A percentile compares a stretch with the other conserved stretches of the same genome.
These are phyloP conservation scores for Paramormyrops kingsleyae DNA, from an alignment of 2,113 vertebrate species.

Conservation along the genomic window DNA sequence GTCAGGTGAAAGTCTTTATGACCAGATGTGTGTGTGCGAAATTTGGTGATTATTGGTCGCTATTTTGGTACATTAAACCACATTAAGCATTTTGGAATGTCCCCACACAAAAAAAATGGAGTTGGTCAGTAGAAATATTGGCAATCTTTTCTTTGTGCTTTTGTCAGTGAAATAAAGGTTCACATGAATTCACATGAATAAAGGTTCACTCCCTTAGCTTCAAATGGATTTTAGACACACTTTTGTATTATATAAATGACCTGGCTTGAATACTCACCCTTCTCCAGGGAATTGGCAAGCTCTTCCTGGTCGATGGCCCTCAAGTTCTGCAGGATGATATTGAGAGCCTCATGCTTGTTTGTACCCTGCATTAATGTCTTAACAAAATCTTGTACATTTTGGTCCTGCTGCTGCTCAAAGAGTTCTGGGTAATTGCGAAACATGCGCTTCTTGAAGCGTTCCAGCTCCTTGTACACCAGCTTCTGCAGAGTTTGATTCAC, in stretches of 20 bases:
- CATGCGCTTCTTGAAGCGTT: conserved; percentile 7
- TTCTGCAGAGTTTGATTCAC: neutral
- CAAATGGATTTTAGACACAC: neutral
- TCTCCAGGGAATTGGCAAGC: neutral
- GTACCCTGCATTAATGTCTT: neutral
- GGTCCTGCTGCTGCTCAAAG: neutral
- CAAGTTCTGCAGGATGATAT: neutral
- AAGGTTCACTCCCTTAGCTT: neutral
- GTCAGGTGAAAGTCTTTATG: no score
- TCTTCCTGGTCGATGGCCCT: conserved; percentile 1
- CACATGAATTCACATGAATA: no score
- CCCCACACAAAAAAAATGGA: neutral
- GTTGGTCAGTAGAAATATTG: neutral
- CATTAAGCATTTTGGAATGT: no score
- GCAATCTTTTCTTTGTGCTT: neutral
- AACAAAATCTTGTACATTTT: neutral
- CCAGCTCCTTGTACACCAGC: neutral
- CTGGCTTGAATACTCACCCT: neutral
- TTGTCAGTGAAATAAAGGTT: neutral
- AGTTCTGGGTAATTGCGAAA: neutral
- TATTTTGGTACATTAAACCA: no score
- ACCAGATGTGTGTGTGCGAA: no score
- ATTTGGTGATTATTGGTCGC: no score
- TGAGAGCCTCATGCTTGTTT: neutral
- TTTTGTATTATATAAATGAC: neutral